phyloP scores from a whole-genome alignment of 2,113 vertebrate species.

The Cyprinodon tularosa region DNA sequence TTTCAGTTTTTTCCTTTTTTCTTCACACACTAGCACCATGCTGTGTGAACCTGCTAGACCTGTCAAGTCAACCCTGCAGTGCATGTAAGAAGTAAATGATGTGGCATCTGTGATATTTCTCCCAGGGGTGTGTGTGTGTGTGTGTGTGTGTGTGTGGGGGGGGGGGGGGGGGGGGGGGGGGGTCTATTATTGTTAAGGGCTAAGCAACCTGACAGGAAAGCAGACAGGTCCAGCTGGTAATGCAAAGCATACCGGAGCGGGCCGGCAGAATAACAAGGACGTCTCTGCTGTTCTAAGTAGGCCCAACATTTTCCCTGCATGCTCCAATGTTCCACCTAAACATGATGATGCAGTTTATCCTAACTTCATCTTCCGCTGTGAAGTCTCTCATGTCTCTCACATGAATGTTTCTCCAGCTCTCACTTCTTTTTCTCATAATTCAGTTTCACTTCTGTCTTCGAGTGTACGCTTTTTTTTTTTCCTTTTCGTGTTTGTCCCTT shows the following conservation, averaged over 20 bases:
- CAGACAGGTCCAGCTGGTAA: constrained; percentile 66
- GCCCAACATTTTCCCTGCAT: not conserved
- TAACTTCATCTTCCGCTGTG: not conserved
- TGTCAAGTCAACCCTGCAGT: not conserved
- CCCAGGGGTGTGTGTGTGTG: constrained; percentile 11
- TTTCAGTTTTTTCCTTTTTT: not conserved
- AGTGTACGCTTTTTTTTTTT: not conserved
- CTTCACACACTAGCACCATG: constrained; percentile 4
- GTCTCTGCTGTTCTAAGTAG: not conserved
- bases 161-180: too few relatives aligned
- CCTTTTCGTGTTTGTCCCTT: not conserved
- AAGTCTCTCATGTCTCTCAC: not conserved
- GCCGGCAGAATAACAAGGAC: constrained; percentile 27
- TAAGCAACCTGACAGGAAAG: constrained; percentile 14
- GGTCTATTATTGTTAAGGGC: constrained; percentile 22
- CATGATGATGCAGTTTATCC: constrained; percentile 5
- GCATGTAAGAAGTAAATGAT: not conserved
- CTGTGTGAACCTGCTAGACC: constrained; percentile 34
- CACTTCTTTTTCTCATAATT: constrained; percentile 15
- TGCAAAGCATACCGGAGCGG: constrained; percentile 23
- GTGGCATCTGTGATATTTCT: constrained; percentile 46
- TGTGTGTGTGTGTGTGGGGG: too few relatives aligned
- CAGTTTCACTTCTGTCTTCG: constrained; percentile 16
- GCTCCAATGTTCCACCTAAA: not conserved
- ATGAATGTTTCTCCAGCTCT: not conserved